These are phyloP conservation scores for Adrianichthys oophorus DNA, from an alignment of 2,797 vertebrate genomes.

Conservation along the genomic window DNA sequence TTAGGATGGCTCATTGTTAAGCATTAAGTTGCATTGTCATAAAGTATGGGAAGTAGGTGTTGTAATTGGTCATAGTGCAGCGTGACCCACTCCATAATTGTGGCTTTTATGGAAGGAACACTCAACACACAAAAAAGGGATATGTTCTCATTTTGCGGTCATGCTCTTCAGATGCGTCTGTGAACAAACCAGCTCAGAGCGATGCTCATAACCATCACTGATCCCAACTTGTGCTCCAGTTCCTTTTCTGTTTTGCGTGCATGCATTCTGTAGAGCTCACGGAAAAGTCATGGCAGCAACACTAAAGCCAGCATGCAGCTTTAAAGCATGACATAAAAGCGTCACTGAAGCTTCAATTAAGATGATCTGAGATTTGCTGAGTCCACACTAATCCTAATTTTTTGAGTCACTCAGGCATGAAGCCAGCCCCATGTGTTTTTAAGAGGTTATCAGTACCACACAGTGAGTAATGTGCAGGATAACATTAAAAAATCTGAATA, in stretches of 20 bases:
- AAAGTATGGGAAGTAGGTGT: conserved; percentile 1
- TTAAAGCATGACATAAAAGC: background rate
- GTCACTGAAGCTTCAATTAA: background rate
- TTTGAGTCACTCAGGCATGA: background rate
- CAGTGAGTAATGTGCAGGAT: no score
- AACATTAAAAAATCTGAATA: no score
- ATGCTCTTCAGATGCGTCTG: conserved; percentile 20
- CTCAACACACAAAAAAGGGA: background rate
- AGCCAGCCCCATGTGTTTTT: background rate
- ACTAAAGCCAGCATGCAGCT: background rate
- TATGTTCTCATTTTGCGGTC: conserved; percentile 1
- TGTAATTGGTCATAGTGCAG: background rate
- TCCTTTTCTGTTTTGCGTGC: conserved; percentile 12
- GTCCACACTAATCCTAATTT: background rate
- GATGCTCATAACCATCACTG: conserved; percentile 12
- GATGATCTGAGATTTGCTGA: background rate
- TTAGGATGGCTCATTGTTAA: conserved; percentile 15
- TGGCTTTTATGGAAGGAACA: conserved; percentile 1
- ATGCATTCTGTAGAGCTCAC: background rate
- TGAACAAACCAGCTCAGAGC: conserved; percentile 18
- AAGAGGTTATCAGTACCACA: no score
- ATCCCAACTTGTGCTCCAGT: conserved; percentile 23
- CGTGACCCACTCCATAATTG: conserved; percentile 8
- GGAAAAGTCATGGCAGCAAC: background rate
- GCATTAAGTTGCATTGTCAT: conserved; percentile 1